Evolutionary conservation across 37 sponge, comb jelly and placozoan genomes (phyloP), one percentile per base, ranked within the genome.

Genomic region (Oscarella lobularis): DNA sequence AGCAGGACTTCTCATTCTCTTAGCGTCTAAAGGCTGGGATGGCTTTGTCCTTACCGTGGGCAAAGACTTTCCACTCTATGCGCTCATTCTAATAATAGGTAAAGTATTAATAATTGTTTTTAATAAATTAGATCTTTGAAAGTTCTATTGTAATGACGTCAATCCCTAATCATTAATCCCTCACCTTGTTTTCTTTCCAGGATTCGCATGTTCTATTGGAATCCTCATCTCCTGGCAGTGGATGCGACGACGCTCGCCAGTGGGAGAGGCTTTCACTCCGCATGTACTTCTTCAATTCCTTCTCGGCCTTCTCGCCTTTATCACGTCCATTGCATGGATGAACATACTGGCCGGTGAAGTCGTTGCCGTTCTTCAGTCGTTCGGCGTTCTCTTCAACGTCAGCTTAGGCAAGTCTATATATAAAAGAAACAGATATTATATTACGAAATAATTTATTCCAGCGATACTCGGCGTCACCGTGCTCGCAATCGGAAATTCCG

Each of bases 401-500:
- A 85, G 87, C 39, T 79, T 85, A 73, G 93, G 93, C 88, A 31
- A 38, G 83, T 69, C 34, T 3, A n/a, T 41, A 27, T 20, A 48
- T n/a, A n/a, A n/a, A n/a, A n/a, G n/a, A n/a, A n/a, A n/a, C n/a
- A n/a, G n/a, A n/a, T n/a, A n/a, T n/a, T n/a, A n/a, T n/a, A n/a
- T n/a, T n/a, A n/a, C n/a, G n/a, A n/a, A n/a, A n/a, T n/a, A n/a
- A n/a, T n/a, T n/a, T 68, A 20, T 2, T 66, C 2, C 80, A 92
- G 93, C 86, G 38, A 88, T 92, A 14, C 80, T 92, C 35, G 93
- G 93, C 1, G 54, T 92, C 33, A 92, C 90, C 27, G 93, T 92
- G 68, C 74, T 92, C 66, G 93, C 93, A 6, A 81, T 92, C 66
- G 93, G 93, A 29, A 92, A 92, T 41, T 92, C 93, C 30, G 87